Evolutionary conservation across 2,888 invertebrate genomes (phyloP), one percentile per base, ranked within the genome.

Genomic region (Antitype chi): DNA sequence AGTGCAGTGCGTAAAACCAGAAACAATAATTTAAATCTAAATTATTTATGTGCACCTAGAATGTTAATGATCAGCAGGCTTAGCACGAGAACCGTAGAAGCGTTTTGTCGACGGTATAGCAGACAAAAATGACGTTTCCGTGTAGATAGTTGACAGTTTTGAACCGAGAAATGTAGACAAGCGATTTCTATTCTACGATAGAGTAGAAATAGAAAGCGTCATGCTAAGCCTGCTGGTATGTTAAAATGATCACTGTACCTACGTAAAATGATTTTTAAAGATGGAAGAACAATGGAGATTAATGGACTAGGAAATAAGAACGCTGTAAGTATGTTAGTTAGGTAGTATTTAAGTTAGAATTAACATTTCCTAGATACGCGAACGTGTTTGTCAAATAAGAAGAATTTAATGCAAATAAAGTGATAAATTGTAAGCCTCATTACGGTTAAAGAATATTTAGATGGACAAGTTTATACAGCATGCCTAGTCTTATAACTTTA

Each of bases 301-400:
- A 67, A 49, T 62, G 38, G 11, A 79, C n/a, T n/a, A 49, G n/a
- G 38, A 70, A 70, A 55, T 0, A 76, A 57, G 3, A 28, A 79
- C 0, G 38, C 28, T 23, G 20, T 60, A 49, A 69, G 15, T 2
- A n/a, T 43, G 11, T 17, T 13, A 55, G 25, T 59, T 25, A 47
- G 25, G 52, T 25, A 47, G 20, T 49, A 76, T 67, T 78, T 78
- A 53, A 53, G 25, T 62, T 53, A n/a, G 62, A 77, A 63, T 80
- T 57, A 80, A 63, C 55, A 71, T 71, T 80, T 57, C n/a, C 55
- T 71, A 64, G 72, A 70, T 67, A 53, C 1, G 38, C 6, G 15
- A 55, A 28, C 23, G 49, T 62, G 43, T 62, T 23, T 63, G 71
- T 4, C 55, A n/a, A 49, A 52, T 20, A 32, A 20, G 3, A 55